phyloP scores from a whole-genome alignment of 2,797 vertebrate species.

The Gallinago stenura region DNA sequence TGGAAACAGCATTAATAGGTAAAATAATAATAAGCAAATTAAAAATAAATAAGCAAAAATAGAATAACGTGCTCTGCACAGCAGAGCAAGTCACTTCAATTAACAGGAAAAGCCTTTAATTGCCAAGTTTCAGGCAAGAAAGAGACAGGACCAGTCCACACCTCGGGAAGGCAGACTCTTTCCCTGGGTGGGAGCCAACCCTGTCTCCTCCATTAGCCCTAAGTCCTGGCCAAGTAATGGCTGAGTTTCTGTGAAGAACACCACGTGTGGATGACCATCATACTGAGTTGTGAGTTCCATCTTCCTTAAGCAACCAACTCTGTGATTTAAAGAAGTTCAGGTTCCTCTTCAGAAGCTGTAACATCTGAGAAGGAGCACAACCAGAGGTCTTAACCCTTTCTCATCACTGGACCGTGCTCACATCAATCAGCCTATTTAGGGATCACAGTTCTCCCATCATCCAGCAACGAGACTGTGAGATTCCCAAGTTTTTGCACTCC shows the following conservation, averaged over 20 bases:
- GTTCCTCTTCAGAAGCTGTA: neutral
- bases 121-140: neutral
- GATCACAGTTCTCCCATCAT: neutral
- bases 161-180: neutral
- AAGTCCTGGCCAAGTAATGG: neutral
- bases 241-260: neutral
- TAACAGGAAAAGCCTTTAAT: neutral
- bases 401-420: fast-evolving
- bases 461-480: neutral
- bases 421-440: neutral
- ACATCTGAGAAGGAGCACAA: neutral
- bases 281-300: neutral
- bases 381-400: neutral
- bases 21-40: neutral
- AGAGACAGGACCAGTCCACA: fast-evolving
- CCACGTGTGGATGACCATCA: neutral
- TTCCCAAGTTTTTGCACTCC: neutral
- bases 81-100: neutral
- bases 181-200: neutral
- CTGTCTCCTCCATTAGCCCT: neutral
- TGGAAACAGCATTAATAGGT: neutral
- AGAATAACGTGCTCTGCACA: neutral
- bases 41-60: neutral
- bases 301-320: neutral
- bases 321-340: neutral